phyloP scores from a whole-genome alignment of 1,140 invertebrate genomes.

The Diorhabda sublineata region DNA sequence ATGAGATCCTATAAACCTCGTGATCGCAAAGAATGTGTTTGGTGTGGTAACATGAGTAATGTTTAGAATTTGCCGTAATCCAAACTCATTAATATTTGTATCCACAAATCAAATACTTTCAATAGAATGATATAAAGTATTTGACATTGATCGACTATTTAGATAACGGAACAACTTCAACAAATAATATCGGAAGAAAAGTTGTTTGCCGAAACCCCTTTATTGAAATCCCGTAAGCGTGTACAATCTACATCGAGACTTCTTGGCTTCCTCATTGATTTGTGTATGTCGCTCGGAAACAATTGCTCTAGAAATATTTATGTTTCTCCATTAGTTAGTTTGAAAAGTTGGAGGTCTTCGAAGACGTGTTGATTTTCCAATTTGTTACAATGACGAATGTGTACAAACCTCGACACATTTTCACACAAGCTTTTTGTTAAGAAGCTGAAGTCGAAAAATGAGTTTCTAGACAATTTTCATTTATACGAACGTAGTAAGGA shows the following conservation, averaged over 20 bases:
- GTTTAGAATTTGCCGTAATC: too few relatives aligned
- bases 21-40: too few relatives aligned
- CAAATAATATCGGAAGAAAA: too few relatives aligned
- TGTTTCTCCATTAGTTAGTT: slow-evolving; percentile 2
- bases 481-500: neutral
- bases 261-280: neutral
- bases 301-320: slow-evolving; percentile 1
- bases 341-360: neutral
- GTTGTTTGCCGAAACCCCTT: too few relatives aligned
- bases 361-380: slow-evolving; percentile 2
- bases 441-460: neutral
- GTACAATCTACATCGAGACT: neutral
- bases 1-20: too few relatives aligned
- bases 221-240: neutral
- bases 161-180: too few relatives aligned
- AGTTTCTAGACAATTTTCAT: neutral
- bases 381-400: neutral
- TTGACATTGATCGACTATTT: too few relatives aligned
- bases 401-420: neutral
- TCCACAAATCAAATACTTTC: too few relatives aligned
- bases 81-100: too few relatives aligned
- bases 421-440: neutral
- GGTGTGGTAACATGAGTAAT: too few relatives aligned
- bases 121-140: too few relatives aligned
- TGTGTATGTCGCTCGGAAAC: neutral